phyloP scores from a whole-genome alignment of 2,888 invertebrate genomes.

The Amphiduros pacificus region DNA sequence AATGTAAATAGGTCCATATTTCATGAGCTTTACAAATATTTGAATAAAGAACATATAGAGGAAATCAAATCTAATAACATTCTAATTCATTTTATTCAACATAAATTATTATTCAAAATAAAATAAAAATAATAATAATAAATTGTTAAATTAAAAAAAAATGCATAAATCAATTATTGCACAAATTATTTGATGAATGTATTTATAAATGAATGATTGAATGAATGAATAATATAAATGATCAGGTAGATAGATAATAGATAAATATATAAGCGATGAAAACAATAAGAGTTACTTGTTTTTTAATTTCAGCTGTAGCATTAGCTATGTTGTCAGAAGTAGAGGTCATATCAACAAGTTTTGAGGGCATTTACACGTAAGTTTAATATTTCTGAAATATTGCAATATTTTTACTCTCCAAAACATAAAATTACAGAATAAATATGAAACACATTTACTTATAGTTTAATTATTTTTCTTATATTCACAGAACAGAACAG shows the following conservation, averaged over 20 bases:
- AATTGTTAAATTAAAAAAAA: no score
- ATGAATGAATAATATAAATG: no score
- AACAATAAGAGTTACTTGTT: not conserved
- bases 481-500: conserved; percentile 45
- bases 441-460: no score
- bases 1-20: conserved; percentile 1
- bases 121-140: not conserved
- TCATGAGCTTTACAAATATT: not conserved
- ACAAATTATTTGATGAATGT: no score
- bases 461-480: not conserved
- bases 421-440: not conserved
- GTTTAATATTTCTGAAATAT: not conserved
- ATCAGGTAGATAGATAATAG: no score
- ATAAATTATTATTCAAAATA: no score
- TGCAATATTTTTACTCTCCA: not conserved
- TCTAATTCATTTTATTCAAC: not conserved
- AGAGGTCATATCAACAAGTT: conserved; percentile 12
- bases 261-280: no score
- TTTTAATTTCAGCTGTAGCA: conserved; percentile 17
- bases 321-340: conserved; percentile 22
- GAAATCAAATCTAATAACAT: not conserved
- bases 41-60: no score
- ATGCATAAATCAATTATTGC: no score
- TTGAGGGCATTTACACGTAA: conserved; percentile 25
- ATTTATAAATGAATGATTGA: no score